Conservation (phyloP, 53 echinoderm and acorn worm species). For the Echinometra lucunter region DNA sequence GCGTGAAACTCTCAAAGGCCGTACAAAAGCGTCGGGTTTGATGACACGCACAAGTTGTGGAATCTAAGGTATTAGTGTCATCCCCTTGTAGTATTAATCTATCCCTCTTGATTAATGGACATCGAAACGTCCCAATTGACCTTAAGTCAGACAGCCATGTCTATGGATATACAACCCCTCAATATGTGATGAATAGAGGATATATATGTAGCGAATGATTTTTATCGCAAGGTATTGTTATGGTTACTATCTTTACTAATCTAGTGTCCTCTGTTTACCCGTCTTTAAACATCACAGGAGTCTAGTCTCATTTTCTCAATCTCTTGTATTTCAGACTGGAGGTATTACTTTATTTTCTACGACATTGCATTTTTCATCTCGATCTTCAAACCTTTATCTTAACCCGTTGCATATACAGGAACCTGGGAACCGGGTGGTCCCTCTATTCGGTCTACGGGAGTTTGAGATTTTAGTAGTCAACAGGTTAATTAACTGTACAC, state of each 20-base stretch:
- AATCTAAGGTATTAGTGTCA: conserved; percentile 19
- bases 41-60: conserved; percentile 24
- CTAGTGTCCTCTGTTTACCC: neutral
- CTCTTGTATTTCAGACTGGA: neutral
- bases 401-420: no score
- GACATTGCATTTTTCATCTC: no score
- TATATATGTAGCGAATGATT: conserved; percentile 45
- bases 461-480: no score
- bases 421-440: no score
- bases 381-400: no score
- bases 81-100: neutral
- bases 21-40: neutral
- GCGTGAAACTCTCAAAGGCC: neutral
- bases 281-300: neutral
- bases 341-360: no score
- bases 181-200: conserved; percentile 3
- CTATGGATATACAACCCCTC: neutral
- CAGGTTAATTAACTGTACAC: no score
- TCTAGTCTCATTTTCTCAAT: neutral
- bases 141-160: neutral
- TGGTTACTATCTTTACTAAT: neutral
- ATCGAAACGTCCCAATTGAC: conserved; percentile 10
- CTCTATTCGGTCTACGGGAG: no score
- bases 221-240: conserved; percentile 21
- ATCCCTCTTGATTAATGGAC: conserved; percentile 28